Conservation (phyloP, 2,888 invertebrate genomes). For the Nomada fabriciana region DNA sequence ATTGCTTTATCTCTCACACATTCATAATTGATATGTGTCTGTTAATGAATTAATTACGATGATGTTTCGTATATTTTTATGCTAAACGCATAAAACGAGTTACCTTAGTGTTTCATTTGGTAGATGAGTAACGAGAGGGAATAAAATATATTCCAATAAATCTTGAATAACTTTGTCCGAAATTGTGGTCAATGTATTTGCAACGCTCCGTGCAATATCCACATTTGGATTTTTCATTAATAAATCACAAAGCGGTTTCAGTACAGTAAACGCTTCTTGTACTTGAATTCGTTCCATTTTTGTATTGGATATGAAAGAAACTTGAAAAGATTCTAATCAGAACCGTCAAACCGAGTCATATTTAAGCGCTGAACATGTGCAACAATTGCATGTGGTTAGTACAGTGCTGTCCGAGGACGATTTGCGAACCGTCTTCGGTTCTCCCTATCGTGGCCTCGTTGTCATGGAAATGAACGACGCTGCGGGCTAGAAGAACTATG, state of each 20-base stretch:
- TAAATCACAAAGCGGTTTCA: conserved; percentile 86
- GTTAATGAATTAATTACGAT: no score
- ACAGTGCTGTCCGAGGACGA: no score
- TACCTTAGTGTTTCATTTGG: conserved; percentile 64
- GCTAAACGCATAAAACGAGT: not conserved
- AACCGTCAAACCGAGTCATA: no score
- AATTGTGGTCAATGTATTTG: conserved; percentile 80
- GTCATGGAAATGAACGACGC: no score
- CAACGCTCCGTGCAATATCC: conserved; percentile 82
- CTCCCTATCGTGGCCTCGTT: no score
- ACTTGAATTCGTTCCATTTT: conserved; percentile 69
- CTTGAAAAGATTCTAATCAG: not conserved
- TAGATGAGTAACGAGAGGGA: conserved; percentile 84
- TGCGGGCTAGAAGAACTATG: no score
- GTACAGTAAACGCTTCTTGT: conserved; percentile 73
- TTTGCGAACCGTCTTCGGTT: no score
- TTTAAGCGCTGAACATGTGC: not conserved
- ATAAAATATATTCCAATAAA: conserved; percentile 86
- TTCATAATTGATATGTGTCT: no score
- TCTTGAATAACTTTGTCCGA: conserved; percentile 85
- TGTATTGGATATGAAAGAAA: conserved; percentile 2
- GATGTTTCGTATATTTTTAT: not conserved
- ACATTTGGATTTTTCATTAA: conserved; percentile 85
- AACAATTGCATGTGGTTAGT: no score
- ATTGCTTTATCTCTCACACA: not conserved